These are phyloP conservation scores for Lypha dubia DNA, from an alignment of 2,888 invertebrate species.

Conservation along the genomic window DNA sequence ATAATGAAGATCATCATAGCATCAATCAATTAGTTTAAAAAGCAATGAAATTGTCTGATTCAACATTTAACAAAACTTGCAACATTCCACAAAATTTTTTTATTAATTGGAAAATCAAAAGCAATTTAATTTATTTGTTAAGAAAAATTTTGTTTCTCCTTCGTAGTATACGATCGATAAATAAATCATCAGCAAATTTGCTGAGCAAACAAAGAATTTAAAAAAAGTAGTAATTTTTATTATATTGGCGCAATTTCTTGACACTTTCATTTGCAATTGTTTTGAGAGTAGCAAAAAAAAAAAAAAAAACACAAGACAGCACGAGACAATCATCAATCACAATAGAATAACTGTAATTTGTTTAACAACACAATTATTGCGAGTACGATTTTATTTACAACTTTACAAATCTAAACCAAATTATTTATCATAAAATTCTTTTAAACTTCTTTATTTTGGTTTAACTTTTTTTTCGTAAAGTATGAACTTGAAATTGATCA, in stretches of 20 bases:
- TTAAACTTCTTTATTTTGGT: not conserved
- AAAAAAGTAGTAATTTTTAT: not conserved
- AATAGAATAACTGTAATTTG: constrained; percentile 32
- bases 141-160: constrained; percentile 23
- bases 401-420: not conserved
- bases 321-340: constrained; percentile 44
- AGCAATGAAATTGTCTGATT: constrained; percentile 61
- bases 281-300: not conserved
- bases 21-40: not conserved
- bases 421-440: not conserved
- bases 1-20: too few species aligned
- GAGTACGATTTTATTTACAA: not conserved
- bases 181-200: constrained; percentile 50
- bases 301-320: not conserved
- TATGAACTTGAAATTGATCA: constrained; percentile 64
- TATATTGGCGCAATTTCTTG: constrained; percentile 25
- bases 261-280: constrained; percentile 44
- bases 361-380: not conserved
- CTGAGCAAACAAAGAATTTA: not conserved
- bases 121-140: constrained; percentile 68
- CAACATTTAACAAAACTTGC: constrained; percentile 61
- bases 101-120: constrained; percentile 65
- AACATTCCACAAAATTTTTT: constrained; percentile 63
- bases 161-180: not conserved
- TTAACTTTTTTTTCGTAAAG: not conserved